Base-by-base conservation (phyloP, 1,140 invertebrate genomes). In the Pseudomyrmex sp. region DNA sequence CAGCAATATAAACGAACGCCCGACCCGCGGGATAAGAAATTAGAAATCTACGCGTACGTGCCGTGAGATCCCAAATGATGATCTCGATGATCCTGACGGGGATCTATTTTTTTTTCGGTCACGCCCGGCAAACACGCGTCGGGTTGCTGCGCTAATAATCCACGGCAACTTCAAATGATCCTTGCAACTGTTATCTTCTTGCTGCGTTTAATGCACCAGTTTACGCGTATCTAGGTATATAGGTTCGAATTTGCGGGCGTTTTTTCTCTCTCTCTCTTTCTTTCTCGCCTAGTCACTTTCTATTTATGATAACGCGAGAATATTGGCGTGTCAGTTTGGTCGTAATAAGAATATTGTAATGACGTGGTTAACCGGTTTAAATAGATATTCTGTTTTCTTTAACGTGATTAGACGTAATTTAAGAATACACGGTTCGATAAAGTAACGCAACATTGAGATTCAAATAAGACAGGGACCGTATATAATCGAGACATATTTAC, bases 171-270 rank as follows among this genome's bases (percentile, higher is more conserved):
- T 59, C 56, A 80, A 80, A 80, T 80, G 76, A 80, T 72, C 66
- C 76, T 80, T 80, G 69, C 54, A 80, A 59, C 8, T 58, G 48
- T 56, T 48, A 20, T 59, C 66, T 23, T 79, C 65, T 23, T 35
- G n/a, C 9, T 68, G 63, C 35, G 12, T 48, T 72, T 80, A 72
- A 72, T 48, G 26, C 15, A 50, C 15, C 48, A 59, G 46, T 68
- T 68, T 79, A 2, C 52, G 52, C 65, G 52, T 59, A 79, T 79
- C 15, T 79, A 62, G 65, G 65, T 80, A 80, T 72, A 61, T 80
- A 20, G 54, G 76, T 80, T 12, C n/a, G 23, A 54, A 80, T 59
- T 50, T 80, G 50, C 59, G 15, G 1, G 44, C 20, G 10, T 12
- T 12, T 63, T 18, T 59, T 0, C 5, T 23, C 20, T 54, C 18